Conservation (phyloP, 2,113 vertebrate species). For the Psophia crepitans region DNA sequence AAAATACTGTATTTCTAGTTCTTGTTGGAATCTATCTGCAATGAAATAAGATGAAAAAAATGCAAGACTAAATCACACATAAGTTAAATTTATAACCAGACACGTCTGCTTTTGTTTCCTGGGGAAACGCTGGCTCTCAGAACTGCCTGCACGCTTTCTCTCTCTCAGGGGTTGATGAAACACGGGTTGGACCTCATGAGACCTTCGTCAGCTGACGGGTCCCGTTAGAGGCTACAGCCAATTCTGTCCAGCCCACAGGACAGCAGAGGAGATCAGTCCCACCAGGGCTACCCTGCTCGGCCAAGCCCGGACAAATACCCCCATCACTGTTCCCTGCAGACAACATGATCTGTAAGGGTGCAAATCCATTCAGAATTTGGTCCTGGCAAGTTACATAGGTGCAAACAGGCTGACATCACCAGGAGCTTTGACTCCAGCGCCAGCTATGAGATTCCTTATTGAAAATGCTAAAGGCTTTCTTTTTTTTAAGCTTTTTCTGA, state of each 20-base stretch:
- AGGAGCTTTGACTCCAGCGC: constrained; percentile 22
- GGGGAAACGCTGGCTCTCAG: background rate
- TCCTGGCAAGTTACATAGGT: constrained; percentile 50
- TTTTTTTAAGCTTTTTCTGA: constrained; percentile 67
- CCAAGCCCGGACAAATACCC: background rate
- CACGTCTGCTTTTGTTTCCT: constrained; percentile 30
- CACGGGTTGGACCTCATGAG: background rate
- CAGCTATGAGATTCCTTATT: constrained; percentile 49
- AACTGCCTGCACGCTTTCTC: background rate
- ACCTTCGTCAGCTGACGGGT: background rate
- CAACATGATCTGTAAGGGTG: background rate
- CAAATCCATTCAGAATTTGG: constrained; percentile 47
- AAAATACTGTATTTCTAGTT: background rate
- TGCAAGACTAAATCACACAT: background rate
- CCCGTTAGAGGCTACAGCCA: background rate
- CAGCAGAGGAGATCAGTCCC: background rate
- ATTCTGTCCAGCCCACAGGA: background rate
- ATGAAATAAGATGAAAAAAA: background rate
- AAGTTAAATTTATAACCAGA: constrained; percentile 27
- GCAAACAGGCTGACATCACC: constrained; percentile 62
- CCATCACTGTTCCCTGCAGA: background rate
- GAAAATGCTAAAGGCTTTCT: constrained; percentile 52
- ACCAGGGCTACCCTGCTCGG: background rate
- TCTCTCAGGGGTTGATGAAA: background rate
- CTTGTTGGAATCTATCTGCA: background rate